Evolutionary conservation across 2,113 vertebrate species (phyloP).

Genomic region (Apteryx owenii): DNA sequence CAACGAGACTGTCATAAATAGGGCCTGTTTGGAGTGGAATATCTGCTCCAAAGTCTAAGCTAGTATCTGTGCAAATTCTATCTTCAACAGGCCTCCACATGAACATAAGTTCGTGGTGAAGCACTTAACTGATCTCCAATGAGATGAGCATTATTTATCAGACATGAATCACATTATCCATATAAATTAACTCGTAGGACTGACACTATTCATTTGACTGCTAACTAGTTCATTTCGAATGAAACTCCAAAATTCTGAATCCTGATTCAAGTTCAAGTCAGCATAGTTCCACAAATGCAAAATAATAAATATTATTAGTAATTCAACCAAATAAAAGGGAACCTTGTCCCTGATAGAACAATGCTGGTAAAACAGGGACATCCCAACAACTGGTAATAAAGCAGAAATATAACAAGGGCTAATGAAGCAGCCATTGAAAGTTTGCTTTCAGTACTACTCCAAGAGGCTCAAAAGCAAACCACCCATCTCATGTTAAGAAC

Average conservation of each 20-base stretch:
- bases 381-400: not conserved
- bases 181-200: not conserved
- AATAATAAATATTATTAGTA: not conserved
- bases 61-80: not conserved
- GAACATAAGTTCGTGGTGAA: not conserved
- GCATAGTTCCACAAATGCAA: not conserved
- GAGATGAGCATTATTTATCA: not conserved
- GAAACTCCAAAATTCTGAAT: not conserved
- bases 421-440: not conserved
- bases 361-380: not conserved
- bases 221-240: not conserved
- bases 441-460: not conserved
- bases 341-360: not conserved
- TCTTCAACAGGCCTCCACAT: not conserved
- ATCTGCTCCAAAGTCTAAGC: not conserved
- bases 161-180: not conserved
- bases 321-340: not conserved
- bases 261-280: not conserved
- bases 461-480: not conserved
- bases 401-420: not conserved
- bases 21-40: fast-evolving
- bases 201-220: not conserved
- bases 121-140: not conserved
- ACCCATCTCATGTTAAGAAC: not conserved
- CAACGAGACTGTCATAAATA: not conserved